Evolutionary conservation across 2,888 invertebrate genomes (phyloP).

Genomic region (Ennomos erosarius): DNA sequence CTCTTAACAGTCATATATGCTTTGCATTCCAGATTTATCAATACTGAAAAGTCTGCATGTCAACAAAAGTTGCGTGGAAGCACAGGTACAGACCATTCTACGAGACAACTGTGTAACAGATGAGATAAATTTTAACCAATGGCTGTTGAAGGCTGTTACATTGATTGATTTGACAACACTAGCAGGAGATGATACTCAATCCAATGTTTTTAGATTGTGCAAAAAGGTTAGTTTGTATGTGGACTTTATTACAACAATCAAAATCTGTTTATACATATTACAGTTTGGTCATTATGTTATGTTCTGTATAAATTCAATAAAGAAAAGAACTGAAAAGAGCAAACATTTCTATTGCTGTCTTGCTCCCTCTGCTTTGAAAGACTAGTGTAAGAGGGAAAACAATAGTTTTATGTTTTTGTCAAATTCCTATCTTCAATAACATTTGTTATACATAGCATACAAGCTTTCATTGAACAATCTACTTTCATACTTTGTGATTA

Average conservation of each 20-base stretch:
- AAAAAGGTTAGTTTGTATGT: conserved; percentile 85
- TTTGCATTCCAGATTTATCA: conserved; percentile 49
- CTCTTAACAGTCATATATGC: too few species aligned
- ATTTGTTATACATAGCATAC: too few species aligned
- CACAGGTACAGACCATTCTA: conserved; percentile 63
- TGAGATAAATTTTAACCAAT: conserved; percentile 86
- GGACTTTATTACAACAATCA: not conserved
- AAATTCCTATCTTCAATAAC: too few species aligned
- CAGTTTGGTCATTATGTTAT: too few species aligned
- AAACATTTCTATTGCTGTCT: too few species aligned
- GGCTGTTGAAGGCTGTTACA: conserved; percentile 93
- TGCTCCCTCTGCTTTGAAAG: too few species aligned
- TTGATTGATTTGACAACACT: conserved; percentile 97
- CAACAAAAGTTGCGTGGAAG: conserved; percentile 63
- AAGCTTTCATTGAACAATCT: not conserved
- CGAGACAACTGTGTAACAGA: conserved; percentile 62
- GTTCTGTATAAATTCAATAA: too few species aligned
- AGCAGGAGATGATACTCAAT: conserved; percentile 91
- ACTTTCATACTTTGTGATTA: not conserved
- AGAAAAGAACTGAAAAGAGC: too few species aligned
- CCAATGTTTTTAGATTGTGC: conserved; percentile 93
- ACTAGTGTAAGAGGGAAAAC: too few species aligned
- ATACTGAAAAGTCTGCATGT: conserved; percentile 58
- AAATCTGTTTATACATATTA: too few species aligned
- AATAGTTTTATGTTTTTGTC: too few species aligned